Conservation (phyloP, 2,113 vertebrate genomes). For the Sorex araneus region DNA sequence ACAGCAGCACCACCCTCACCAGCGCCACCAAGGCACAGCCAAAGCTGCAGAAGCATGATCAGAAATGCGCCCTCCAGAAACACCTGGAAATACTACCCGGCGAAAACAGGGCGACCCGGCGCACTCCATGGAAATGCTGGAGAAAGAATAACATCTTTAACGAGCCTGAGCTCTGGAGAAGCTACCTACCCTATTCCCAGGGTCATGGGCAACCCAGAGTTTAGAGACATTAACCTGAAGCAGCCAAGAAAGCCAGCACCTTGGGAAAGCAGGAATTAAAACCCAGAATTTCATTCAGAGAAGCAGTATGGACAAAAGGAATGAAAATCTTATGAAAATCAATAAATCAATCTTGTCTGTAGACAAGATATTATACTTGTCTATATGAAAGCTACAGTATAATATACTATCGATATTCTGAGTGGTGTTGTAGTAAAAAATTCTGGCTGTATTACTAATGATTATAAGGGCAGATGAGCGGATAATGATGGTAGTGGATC, state of each 20-base stretch:
- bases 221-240: slow-evolving; percentile 86
- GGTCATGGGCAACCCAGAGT: slow-evolving; percentile 91
- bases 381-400: too few relatives aligned
- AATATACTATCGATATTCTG: slow-evolving; percentile 91
- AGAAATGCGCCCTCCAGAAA: too few relatives aligned
- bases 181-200: slow-evolving; percentile 86
- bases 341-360: slow-evolving; percentile 90
- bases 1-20: too few relatives aligned
- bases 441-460: slow-evolving; percentile 94
- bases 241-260: slow-evolving; percentile 87
- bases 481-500: slow-evolving; percentile 98
- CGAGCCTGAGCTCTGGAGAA: slow-evolving; percentile 88
- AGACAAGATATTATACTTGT: slow-evolving; percentile 89
- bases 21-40: too few relatives aligned
- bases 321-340: slow-evolving; percentile 93
- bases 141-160: slow-evolving; percentile 72
- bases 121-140: too few relatives aligned
- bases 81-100: too few relatives aligned
- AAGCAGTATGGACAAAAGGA: slow-evolving; percentile 97
- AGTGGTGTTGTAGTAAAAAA: slow-evolving; percentile 93
- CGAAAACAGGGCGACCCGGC: too few relatives aligned
- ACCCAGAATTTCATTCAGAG: slow-evolving; percentile 93
- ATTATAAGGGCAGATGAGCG: slow-evolving; percentile 93
- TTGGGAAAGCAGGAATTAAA: slow-evolving; percentile 93
- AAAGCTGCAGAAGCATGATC: too few relatives aligned